These are phyloP conservation scores for Nerophis ophidion DNA, from an alignment of 2,113 vertebrate species.

Conservation along the genomic window DNA sequence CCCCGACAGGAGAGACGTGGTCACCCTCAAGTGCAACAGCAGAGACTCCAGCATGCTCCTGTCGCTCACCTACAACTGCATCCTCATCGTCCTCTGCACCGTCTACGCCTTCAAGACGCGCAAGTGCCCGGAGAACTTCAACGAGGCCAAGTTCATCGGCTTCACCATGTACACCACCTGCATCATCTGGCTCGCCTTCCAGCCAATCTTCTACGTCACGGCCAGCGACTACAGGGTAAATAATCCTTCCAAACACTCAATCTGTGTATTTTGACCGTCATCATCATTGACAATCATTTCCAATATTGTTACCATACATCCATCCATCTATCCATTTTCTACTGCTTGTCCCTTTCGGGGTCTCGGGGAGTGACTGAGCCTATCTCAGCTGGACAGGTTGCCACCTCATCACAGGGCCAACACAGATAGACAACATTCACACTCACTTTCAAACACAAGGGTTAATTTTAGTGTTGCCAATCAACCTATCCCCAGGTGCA, in stretches of 20 bases:
- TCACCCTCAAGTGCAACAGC: conserved; percentile 93
- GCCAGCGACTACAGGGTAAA: conserved; percentile 97
- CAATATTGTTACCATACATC: too few species aligned
- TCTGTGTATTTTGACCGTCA: too few species aligned
- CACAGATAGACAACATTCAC: too few species aligned
- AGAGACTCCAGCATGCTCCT: conserved; percentile 93
- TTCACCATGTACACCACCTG: conserved; percentile 99
- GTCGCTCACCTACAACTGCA: conserved; percentile 91
- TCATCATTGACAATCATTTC: too few species aligned
- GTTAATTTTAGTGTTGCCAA: too few species aligned
- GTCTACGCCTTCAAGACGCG: conserved; percentile 98
- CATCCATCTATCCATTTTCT: too few species aligned
- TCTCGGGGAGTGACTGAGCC: too few species aligned
- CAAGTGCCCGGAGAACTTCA: conserved; percentile 98
- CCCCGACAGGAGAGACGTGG: conserved; percentile 86
- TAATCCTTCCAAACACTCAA: not conserved
- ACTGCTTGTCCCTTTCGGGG: too few species aligned
- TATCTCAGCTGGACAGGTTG: too few species aligned
- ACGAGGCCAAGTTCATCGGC: conserved; percentile 97
- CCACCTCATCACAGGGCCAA: too few species aligned
- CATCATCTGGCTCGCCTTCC: conserved; percentile 99
- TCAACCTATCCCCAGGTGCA: too few species aligned
- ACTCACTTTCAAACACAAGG: too few species aligned
- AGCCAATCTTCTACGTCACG: conserved; percentile 98
- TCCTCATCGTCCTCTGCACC: conserved; percentile 95